Base-by-base conservation (phyloP, 2,888 invertebrate species). In the Leptinotarsa tumamoca region DNA sequence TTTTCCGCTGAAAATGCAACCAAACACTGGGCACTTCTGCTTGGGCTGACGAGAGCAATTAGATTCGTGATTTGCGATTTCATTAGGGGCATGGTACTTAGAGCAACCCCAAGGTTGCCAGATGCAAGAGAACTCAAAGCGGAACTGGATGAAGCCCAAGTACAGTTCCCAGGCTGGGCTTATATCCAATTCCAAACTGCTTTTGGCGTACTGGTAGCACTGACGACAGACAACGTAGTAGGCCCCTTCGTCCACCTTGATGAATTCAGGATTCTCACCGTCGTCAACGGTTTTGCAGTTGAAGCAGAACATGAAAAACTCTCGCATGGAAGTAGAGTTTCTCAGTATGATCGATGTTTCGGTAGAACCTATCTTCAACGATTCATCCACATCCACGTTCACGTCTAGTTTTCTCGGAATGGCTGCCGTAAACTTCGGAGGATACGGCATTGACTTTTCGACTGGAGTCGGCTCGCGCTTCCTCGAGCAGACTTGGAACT, bases 101-200 rank as follows among this genome's bases (percentile, higher is more conserved):
- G 58, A 18, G 13, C 58, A 58, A n/a, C 58, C 58, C 58, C 58
- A 58, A 58, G 58, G 18, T 13, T 13, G 17, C 58, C 58, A 58
- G n/a, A 58, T 18, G 23, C 58, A 58, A 13, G 58, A 58, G 18
- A 7, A 58, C 13, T n/a, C 21, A 23, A 58, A 21, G 13, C 5
- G 13, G 13, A 21, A 4, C 18, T 0, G 18, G 17, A 5, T 0
- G n/a, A 52, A n/a, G 52, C n/a, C n/a, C 17, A n/a, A 17, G n/a
- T 52, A 52, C 52, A 52, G n/a, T 3, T 17, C 52, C 15, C n/a
- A 1, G 5, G 52, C 52, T n/a, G 15, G n/a, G 4, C 3, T 4
- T 15, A 52, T n/a, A 0, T 52, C 52, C 52, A 52, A n/a, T 17
- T 52, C 52, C 7, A 52, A 52, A n/a, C 4, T 52, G 4, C 14